phyloP scores from a whole-genome alignment of 2,888 invertebrate genomes.

The Eupithecia exiguata region DNA sequence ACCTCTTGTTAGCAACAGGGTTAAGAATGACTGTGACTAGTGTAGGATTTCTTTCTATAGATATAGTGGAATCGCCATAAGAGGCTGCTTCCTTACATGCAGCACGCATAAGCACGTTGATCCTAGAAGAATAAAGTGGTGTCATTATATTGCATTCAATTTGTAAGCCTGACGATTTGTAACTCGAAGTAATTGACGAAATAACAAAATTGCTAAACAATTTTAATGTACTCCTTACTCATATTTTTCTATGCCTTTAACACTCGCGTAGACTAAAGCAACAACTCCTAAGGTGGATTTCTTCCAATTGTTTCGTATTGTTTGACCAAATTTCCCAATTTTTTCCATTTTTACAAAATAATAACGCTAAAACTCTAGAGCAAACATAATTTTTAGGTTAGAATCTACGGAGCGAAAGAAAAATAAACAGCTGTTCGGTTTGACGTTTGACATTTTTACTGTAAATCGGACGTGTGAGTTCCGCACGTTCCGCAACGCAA shows the following conservation, averaged over 20 bases:
- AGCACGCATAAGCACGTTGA: slow-evolving; percentile 89
- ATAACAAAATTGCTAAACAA: neutral
- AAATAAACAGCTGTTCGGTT: neutral
- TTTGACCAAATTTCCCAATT: slow-evolving; percentile 86
- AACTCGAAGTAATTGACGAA: neutral
- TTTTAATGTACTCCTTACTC: slow-evolving; percentile 82
- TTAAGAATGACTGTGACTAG: slow-evolving; percentile 94
- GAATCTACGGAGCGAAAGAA: neutral
- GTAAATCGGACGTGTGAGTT: no score
- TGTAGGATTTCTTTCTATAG: slow-evolving; percentile 85
- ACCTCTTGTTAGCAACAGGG: slow-evolving; percentile 93
- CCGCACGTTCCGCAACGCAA: no score
- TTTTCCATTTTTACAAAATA: slow-evolving; percentile 51
- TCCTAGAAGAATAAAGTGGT: slow-evolving; percentile 77
- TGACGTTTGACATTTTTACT: neutral
- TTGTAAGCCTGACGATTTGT: neutral
- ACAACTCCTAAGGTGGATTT: slow-evolving; percentile 89
- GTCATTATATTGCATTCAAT: neutral
- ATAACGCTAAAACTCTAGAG: neutral
- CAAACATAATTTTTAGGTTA: slow-evolving; percentile 7
- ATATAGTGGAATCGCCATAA: slow-evolving; percentile 87
- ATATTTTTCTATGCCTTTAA: slow-evolving; percentile 87
- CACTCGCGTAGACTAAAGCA: slow-evolving; percentile 87
- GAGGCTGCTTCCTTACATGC: slow-evolving; percentile 90
- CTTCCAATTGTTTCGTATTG: slow-evolving; percentile 94